Base-by-base conservation (phyloP, 2,113 vertebrate genomes). In the Chaetura pelagica region DNA sequence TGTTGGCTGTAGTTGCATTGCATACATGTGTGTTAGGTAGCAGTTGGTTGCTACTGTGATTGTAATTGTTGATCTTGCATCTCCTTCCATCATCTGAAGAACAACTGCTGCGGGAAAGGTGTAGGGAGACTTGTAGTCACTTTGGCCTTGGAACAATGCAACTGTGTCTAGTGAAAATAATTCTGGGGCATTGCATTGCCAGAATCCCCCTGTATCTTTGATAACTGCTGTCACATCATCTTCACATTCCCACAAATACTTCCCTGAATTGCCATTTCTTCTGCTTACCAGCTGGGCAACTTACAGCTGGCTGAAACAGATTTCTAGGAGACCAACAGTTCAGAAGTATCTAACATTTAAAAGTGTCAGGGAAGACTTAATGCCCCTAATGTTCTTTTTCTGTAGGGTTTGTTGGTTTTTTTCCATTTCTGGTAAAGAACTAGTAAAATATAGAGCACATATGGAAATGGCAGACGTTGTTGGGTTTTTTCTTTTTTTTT, bases 401-500 rank as follows among this genome's bases (percentile, higher is more conserved):
- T 34, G 34, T 1, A 10, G 32, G 8, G 4, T 15, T 42, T 59
- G 20, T 49, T 74, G 22, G 23, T 67, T 66, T 44, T 20, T 48
- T 77, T 55, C 3, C 8, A 34, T 81, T 95, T 91, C 69, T 96
- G 83, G 30, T 89, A 44, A 78, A 92, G 69, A 94, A 20, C 73
- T 64, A 78, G 35, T 54, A 57, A 90, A 93, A 90, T 90, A 73
- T 34, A 86, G 86, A 94, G 76, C 92, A 64, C 79, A 82, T 96
- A 96, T 81, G 96, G 94, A 96, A 96, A 94, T 92, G 58, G 80
- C 93, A 96, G 96, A 90, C 66, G 72, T 89, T 93, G 64, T 58
- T 87, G 63, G 76, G 11, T 38, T 90, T 90, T 95, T 84, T 14
- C 40, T 77, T 8, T 57, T 82, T 40, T 93, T 77, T 90, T 91